Percentiles rank a stretch among this genome's conserved stretches.
phyloP scores from a whole-genome alignment of 2,797 vertebrate species.

The Xerus rutilus region DNA sequence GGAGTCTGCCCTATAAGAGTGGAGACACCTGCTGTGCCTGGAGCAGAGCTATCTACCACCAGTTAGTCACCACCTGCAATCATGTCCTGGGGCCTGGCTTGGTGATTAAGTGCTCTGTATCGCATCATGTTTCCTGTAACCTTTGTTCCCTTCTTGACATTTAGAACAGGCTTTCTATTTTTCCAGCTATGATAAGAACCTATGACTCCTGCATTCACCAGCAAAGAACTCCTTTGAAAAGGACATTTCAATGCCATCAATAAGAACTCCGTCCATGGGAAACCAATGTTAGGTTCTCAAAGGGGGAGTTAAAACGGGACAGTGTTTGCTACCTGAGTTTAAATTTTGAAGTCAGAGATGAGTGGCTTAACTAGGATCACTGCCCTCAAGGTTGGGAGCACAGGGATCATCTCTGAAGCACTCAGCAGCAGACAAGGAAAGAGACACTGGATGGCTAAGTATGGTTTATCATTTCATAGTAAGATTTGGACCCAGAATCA shows the following conservation, averaged over 20 bases:
- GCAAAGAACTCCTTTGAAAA: slow-evolving; percentile 43
- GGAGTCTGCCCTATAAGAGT: background rate
- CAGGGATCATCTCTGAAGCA: background rate
- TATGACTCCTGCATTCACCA: slow-evolving; percentile 7
- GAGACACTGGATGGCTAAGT: rapidly evolving
- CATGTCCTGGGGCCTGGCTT: background rate
- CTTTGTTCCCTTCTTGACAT: slow-evolving; percentile 68
- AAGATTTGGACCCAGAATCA: background rate
- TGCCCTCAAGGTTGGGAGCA: background rate
- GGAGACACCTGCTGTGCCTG: background rate
- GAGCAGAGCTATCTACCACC: background rate
- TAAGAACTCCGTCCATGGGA: background rate
- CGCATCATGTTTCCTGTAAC: slow-evolving; percentile 15
- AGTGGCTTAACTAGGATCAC: background rate
- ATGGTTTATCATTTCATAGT: background rate
- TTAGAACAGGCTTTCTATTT: slow-evolving; percentile 25
- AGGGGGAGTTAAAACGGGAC: background rate
- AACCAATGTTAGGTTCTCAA: background rate
- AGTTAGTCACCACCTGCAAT: background rate
- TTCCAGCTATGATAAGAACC: slow-evolving; percentile 58
- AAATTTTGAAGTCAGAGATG: background rate
- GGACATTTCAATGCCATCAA: background rate
- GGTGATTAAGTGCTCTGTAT: slow-evolving; percentile 14
- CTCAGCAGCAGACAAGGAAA: background rate
- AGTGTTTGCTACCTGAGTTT: background rate